phyloP scores from a whole-genome alignment of 1,140 invertebrate genomes.

The Macrobrachium nipponense region DNA sequence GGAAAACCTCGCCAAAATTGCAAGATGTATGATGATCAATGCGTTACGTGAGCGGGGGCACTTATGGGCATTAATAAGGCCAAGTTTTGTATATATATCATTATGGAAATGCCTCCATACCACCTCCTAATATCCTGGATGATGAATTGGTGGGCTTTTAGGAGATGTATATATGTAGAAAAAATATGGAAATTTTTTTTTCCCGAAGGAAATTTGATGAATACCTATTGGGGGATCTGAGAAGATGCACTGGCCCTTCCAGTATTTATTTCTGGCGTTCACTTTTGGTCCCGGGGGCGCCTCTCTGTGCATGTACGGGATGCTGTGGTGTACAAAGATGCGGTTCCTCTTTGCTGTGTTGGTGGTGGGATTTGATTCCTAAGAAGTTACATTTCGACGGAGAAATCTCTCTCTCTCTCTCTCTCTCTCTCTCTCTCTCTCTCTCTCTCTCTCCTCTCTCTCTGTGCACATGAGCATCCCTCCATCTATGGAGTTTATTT shows the following conservation, averaged over 20 bases:
- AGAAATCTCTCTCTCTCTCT: neutral
- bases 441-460: too few species aligned
- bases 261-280: too few species aligned
- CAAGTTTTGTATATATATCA: constrained; percentile 62
- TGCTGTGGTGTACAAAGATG: too few species aligned
- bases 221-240: constrained; percentile 27
- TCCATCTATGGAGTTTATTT: too few species aligned
- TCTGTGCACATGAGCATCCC: too few species aligned
- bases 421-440: too few species aligned
- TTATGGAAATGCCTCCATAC: constrained; percentile 57
- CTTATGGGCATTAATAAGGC: constrained; percentile 61
- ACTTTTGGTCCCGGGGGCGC: too few species aligned
- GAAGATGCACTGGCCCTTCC: neutral
- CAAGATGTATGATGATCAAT: constrained; percentile 61
- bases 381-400: too few species aligned
- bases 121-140: constrained; percentile 51
- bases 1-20: constrained; percentile 61
- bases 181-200: constrained; percentile 27
- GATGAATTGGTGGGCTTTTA: constrained; percentile 51
- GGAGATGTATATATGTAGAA: constrained; percentile 50
- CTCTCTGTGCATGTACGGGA: too few species aligned
- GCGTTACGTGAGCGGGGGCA: constrained; percentile 56
- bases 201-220: constrained; percentile 36
- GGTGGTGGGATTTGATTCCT: too few species aligned
- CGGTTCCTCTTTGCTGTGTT: too few species aligned